Evolutionary conservation across 2,888 invertebrate species (phyloP).

Genomic region (Hemistola chrysoprasaria): DNA sequence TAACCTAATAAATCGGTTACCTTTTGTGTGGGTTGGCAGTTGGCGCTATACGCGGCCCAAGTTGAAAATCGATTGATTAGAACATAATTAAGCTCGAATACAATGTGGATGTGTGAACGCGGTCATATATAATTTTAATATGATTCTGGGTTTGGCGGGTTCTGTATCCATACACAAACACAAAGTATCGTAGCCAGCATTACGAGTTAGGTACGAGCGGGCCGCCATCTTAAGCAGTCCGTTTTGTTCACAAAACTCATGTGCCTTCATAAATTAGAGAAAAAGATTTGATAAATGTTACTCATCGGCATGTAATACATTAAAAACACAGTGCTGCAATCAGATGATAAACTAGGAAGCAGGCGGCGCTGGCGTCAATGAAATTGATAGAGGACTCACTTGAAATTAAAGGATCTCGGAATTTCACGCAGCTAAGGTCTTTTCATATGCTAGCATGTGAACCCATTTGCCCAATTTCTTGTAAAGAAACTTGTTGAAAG

Average conservation of each 20-base stretch:
- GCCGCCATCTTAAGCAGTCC: conserved; percentile 38
- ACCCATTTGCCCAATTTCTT: not conserved
- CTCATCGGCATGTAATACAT: not conserved
- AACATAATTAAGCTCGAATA: no score
- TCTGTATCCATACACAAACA: not conserved
- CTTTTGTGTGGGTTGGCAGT: no score
- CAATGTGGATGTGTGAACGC: no score
- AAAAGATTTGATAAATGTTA: not conserved
- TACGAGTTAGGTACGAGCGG: conserved; percentile 7
- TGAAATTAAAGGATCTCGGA: conserved; percentile 19
- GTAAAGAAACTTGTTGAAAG: not conserved
- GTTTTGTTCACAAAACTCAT: conserved; percentile 22
- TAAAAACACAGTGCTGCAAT: conserved; percentile 12
- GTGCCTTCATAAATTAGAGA: not conserved
- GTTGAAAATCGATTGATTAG: no score
- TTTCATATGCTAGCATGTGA: conserved; percentile 8
- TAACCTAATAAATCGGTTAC: no score
- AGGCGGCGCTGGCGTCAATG: conserved; percentile 73
- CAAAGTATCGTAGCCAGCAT: not conserved
- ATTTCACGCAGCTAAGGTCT: conserved; percentile 28
- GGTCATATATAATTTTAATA: no score
- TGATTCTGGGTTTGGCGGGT: conserved; percentile 30
- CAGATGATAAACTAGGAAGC: conserved; percentile 29
- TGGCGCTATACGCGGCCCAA: no score
- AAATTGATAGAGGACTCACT: conserved; percentile 30